Percentiles rank a stretch among this genome's conserved stretches.
phyloP scores from a whole-genome alignment of 2,888 invertebrate genomes.

The Macrosoma leucophasiata region DNA sequence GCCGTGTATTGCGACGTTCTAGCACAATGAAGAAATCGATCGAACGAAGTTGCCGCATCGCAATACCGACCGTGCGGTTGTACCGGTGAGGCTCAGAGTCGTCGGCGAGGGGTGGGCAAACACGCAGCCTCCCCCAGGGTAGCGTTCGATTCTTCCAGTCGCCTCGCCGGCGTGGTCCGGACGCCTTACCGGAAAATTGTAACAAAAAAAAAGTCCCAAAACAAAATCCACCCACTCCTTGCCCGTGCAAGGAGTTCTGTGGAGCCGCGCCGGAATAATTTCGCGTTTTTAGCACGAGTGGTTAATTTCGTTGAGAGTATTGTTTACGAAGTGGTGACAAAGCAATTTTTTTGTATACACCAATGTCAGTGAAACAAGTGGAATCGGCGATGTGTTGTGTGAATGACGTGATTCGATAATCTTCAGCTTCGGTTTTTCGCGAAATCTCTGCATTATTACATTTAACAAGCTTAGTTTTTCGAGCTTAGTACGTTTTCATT shows the following conservation, averaged over 20 bases:
- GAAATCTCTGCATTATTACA: constrained; percentile 14
- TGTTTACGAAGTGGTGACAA: constrained; percentile 29
- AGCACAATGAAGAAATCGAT: constrained; percentile 36
- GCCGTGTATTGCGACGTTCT: constrained; percentile 36
- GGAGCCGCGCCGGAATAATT: constrained; percentile 41
- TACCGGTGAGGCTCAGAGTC: constrained; percentile 31
- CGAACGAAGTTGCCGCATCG: constrained; percentile 23
- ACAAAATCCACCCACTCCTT: constrained; percentile 62
- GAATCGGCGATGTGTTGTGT: too few species aligned
- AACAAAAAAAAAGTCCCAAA: constrained; percentile 35
- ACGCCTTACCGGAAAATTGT: constrained; percentile 48
- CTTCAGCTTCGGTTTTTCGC: constrained; percentile 32
- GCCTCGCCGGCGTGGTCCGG: constrained; percentile 67
- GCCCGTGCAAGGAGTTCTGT: constrained; percentile 50
- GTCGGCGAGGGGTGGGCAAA: constrained; percentile 39
- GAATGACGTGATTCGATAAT: too few species aligned
- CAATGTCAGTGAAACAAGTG: constrained; percentile 31
- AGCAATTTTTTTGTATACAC: constrained; percentile 23
- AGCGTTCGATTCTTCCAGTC: constrained; percentile 72
- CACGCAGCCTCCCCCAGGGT: constrained; percentile 72
- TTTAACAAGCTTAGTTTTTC: constrained; percentile 50
- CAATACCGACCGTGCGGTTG: constrained; percentile 33
- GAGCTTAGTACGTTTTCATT: constrained; percentile 34
- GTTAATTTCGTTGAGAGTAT: constrained; percentile 64
- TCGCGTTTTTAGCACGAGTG: constrained; percentile 60